Percentiles rank a stretch among this genome's conserved stretches.
Evolutionary conservation across 1,140 invertebrate species (phyloP).

Genomic region (Antheraea pernyi): DNA sequence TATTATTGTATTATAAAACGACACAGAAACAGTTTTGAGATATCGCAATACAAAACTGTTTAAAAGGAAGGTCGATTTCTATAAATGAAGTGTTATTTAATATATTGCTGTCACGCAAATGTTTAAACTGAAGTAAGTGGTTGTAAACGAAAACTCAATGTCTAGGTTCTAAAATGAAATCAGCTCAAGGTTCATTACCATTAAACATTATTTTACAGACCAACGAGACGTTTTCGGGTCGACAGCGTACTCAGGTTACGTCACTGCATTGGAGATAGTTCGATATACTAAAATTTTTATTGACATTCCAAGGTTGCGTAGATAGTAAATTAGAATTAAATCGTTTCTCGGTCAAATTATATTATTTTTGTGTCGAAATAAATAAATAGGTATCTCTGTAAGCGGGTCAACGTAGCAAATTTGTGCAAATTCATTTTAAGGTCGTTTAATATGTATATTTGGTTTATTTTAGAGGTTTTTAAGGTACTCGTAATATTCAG

Average conservation of each 20-base stretch:
- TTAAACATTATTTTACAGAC: background rate
- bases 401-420: background rate
- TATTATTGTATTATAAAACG: too few relatives aligned
- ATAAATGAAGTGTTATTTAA: background rate
- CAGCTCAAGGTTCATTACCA: background rate
- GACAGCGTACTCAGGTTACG: background rate
- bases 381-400: background rate
- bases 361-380: background rate
- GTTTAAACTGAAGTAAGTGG: background rate
- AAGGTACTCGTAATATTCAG: too few relatives aligned
- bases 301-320: background rate
- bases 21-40: background rate
- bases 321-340: background rate
- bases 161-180: background rate
- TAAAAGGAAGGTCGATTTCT: background rate
- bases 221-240: background rate
- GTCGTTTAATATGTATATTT: too few relatives aligned
- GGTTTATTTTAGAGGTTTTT: too few relatives aligned
- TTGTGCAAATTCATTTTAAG: too few relatives aligned
- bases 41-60: too few relatives aligned
- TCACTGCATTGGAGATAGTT: background rate
- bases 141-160: slow-evolving; percentile 5
- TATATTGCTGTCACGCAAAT: background rate
- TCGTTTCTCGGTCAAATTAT: background rate
- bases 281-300: background rate